Evolutionary conservation across 2,797 vertebrate species (phyloP).

Genomic region (Phrynocephalus forsythii): DNA sequence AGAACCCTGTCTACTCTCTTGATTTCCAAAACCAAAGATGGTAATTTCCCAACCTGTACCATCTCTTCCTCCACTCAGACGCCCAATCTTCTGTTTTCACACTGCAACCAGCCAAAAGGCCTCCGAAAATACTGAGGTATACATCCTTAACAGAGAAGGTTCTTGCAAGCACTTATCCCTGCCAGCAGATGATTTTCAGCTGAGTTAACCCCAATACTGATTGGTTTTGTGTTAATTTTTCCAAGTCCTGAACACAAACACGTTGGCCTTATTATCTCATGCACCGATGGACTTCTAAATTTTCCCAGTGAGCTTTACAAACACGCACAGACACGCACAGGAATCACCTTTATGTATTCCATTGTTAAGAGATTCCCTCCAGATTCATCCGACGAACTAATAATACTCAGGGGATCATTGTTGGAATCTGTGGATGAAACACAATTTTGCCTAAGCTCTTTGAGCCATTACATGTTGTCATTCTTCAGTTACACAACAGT

Average conservation of each 20-base stretch:
- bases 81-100: no score
- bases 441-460: background rate
- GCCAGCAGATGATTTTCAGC: background rate
- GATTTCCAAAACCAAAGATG: background rate
- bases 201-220: background rate
- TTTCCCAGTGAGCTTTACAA: background rate
- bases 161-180: background rate
- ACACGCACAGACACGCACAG: background rate
- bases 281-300: background rate
- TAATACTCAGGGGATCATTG: conserved; percentile 85
- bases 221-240: background rate
- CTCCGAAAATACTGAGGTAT: no score
- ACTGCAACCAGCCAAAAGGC: no score
- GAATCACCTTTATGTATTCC: conserved; percentile 87
- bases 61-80: background rate
- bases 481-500: conserved; percentile 3
- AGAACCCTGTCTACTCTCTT: background rate
- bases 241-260: background rate
- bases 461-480: background rate
- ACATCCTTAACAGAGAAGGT: background rate
- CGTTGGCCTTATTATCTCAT: background rate
- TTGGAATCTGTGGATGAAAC: conserved; percentile 78
- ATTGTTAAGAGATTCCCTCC: conserved; percentile 91
- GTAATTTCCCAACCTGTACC: background rate
- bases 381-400: conserved; percentile 86